Evolutionary conservation across 2,113 vertebrate species (phyloP).

Genomic region (Guaruba guarouba): DNA sequence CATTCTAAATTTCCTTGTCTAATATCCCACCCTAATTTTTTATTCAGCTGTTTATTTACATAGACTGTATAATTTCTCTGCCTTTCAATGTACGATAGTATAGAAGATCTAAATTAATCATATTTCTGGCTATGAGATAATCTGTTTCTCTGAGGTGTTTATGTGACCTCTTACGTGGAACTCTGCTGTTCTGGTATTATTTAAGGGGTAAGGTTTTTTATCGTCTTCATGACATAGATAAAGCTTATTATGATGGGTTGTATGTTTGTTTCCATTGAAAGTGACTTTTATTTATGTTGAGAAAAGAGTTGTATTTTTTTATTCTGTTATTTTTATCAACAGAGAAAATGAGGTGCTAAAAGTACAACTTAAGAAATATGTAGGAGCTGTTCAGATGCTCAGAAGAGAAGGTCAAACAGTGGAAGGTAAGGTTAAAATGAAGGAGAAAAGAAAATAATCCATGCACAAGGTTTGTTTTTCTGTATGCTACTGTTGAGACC

Average conservation of each 20-base stretch:
- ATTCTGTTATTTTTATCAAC: constrained; percentile 41
- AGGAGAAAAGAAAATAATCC: background rate
- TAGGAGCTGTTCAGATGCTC: constrained; percentile 98
- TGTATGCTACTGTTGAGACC: background rate
- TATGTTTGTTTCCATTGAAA: background rate
- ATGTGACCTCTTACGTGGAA: background rate
- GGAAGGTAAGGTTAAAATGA: constrained; percentile 80
- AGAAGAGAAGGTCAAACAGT: constrained; percentile 89
- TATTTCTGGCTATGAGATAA: background rate
- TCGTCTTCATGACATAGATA: background rate
- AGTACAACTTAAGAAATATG: constrained; percentile 98
- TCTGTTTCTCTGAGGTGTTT: background rate
- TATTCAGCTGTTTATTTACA: background rate
- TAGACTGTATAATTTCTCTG: background rate
- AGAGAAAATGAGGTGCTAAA: constrained; percentile 99
- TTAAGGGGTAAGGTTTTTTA: background rate
- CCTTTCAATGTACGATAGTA: background rate
- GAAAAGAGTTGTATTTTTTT: background rate
- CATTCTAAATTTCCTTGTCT: background rate
- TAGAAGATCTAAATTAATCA: background rate
- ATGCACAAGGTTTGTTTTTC: background rate
- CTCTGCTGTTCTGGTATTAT: background rate
- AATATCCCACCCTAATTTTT: background rate
- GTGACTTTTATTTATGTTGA: background rate
- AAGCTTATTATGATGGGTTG: background rate